Evolutionary conservation across 1,140 invertebrate genomes (phyloP), one percentile per base, ranked within the genome.

Genomic region (Caenorhabditis inopinata): DNA sequence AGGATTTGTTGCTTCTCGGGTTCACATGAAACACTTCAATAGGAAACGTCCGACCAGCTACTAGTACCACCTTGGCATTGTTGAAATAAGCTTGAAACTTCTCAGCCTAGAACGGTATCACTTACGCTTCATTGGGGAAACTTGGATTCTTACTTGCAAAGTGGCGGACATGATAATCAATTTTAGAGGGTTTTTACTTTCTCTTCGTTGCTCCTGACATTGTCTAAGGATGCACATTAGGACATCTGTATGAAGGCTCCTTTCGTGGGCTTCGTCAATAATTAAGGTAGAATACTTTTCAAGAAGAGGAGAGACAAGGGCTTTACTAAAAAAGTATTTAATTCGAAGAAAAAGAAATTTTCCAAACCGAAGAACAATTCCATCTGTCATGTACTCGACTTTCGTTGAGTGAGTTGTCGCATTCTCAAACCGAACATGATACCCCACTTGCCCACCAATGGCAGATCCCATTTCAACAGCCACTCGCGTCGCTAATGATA

Each of bases 221-320:
- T 68, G 11, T 38, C 29, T 79, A 2, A 79, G 35, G 14, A 79
- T 79, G 7, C 32, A 77, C 23, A 81, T 35, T 0, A 98, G 90
- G 2, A 98, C 91, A 90, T 99, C 97, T 0, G 95, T 97, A 84
- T 96, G 94, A 0, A 98, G 92, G 0, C 96, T 97, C 48, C 97
- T 90, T 90, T 99, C 97, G 89, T 99, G 97, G 58, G 95, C 96
- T 89, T 99, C 97, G 90, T 99, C 97, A 62, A 99, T 90, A 78
- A 99, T 93, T 7, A 99, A 92, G 27, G 95, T 90, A 18, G 92
- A 93, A 89, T 98, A 98, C 85, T 89, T 80, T 1, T 73, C 27
- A 1, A 81, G 21, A 18, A 23, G 27, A 92, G 86, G 21, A 89
- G 58, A 68, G n/a, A 68, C 32, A 5, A 68, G 58, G n/a, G 58